Evolutionary conservation across 2,888 invertebrate species (phyloP).

Genomic region (Glaucopsyche alexis): DNA sequence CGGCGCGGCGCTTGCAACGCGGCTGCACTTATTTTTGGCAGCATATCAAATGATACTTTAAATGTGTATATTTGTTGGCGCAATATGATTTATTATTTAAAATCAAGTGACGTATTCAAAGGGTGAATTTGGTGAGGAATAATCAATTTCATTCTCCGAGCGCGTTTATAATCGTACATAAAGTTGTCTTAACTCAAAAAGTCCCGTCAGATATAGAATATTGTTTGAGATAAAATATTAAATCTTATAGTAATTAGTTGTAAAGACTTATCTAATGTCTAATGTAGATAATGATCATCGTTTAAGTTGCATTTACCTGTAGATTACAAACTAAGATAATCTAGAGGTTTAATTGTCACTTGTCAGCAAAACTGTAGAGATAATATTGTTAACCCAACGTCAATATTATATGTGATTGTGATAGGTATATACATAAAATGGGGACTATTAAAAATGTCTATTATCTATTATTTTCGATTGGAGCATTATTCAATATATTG

Average conservation of each 20-base stretch:
- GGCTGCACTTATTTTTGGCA: constrained; percentile 69
- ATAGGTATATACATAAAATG: neutral
- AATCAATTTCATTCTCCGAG: neutral
- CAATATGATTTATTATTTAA: constrained; percentile 34
- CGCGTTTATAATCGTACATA: no score
- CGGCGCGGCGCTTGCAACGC: constrained; percentile 46
- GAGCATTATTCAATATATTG: no score
- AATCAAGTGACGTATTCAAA: constrained; percentile 6
- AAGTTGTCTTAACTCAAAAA: no score
- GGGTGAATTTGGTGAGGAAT: neutral
- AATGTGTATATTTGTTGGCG: constrained; percentile 43
- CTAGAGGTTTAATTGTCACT: neutral
- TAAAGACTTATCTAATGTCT: no score
- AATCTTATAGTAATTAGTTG: no score
- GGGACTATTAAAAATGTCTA: no score
- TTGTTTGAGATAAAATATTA: no score
- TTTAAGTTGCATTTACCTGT: neutral
- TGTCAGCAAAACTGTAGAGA: neutral
- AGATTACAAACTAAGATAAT: neutral
- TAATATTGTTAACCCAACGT: neutral
- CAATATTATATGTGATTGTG: neutral
- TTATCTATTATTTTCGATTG: no score
- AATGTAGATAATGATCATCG: no score
- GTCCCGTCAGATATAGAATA: no score
- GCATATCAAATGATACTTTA: constrained; percentile 71